These are phyloP conservation scores for Polyergus mexicanus DNA, from an alignment of 1,140 invertebrate species.

Conservation along the genomic window DNA sequence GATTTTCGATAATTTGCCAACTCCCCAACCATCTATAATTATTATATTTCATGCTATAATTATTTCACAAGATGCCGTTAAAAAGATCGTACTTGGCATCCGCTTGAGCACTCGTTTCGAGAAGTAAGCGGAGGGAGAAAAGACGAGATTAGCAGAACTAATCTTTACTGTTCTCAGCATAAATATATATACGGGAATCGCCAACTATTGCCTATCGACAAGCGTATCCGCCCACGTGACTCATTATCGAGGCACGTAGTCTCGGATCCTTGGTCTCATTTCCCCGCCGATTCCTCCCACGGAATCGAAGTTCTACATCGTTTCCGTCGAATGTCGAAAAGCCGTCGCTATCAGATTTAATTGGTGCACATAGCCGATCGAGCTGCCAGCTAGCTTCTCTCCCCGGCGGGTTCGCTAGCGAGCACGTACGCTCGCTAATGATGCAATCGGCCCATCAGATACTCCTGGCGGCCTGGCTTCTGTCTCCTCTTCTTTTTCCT, in stretches of 20 bases:
- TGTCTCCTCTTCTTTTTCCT: constrained; percentile 61
- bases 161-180: not conserved
- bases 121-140: too few relatives aligned
- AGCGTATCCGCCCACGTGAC: not conserved
- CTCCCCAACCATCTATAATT: too few relatives aligned
- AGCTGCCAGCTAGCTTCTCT: constrained; percentile 17
- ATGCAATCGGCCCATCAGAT: constrained; percentile 80
- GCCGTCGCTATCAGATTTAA: constrained; percentile 69
- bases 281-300: constrained; percentile 30
- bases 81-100: too few relatives aligned
- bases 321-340: constrained; percentile 70
- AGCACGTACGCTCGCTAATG: constrained; percentile 79
- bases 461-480: constrained; percentile 57
- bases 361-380: constrained; percentile 66
- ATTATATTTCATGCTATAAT: too few relatives aligned
- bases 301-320: constrained; percentile 30
- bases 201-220: not conserved
- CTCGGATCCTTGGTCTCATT: not conserved
- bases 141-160: too few relatives aligned
- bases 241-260: constrained; percentile 11
- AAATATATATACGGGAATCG: not conserved
- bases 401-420: constrained; percentile 53
- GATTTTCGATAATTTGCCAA: constrained; percentile 55
- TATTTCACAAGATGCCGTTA: too few relatives aligned
- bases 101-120: too few relatives aligned